A percentile compares a stretch with the other conserved stretches of the same genome.
These are phyloP conservation scores for Drosophila jambulina DNA, from an alignment of 1,140 invertebrate genomes.

Conservation along the genomic window DNA sequence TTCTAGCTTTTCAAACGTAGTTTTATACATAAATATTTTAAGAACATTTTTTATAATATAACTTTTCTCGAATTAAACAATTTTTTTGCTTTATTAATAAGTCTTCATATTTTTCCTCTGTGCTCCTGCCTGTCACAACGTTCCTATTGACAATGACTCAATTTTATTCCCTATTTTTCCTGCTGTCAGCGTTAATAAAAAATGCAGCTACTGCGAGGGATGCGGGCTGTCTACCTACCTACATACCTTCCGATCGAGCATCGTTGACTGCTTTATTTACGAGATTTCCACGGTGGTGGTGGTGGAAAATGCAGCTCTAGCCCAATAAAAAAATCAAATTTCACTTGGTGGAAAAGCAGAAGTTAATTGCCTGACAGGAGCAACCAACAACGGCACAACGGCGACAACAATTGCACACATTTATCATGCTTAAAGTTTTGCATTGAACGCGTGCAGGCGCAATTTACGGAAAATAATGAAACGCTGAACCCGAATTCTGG, in stretches of 20 bases:
- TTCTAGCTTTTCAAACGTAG: too few relatives aligned
- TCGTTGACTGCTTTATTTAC: conserved; percentile 71
- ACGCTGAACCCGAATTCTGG: conserved; percentile 49
- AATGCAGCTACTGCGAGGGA: conserved; percentile 58
- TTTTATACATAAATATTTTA: background rate
- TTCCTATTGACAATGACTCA: conserved; percentile 66
- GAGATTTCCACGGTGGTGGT: conserved; percentile 33
- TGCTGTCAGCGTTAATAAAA: conserved; percentile 48
- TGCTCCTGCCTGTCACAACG: conserved; percentile 30
- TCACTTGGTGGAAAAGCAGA: conserved; percentile 57
- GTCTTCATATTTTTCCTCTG: background rate
- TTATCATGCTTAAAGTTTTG: conserved; percentile 81
- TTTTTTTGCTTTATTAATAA: background rate
- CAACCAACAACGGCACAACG: conserved; percentile 39
- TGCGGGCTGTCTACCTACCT: conserved; percentile 62
- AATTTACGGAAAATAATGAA: conserved; percentile 71
- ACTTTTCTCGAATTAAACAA: background rate
- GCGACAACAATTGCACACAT: conserved; percentile 57
- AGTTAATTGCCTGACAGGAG: conserved; percentile 70
- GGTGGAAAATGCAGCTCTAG: conserved; percentile 61
- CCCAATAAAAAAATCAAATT: conserved; percentile 68
- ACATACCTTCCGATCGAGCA: conserved; percentile 18
- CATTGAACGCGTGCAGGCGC: conserved; percentile 75
- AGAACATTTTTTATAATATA: background rate
- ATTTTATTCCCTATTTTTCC: conserved; percentile 56